These are phyloP conservation scores for Caranx melampygus DNA, from an alignment of 2,113 vertebrate genomes.

Conservation along the genomic window DNA sequence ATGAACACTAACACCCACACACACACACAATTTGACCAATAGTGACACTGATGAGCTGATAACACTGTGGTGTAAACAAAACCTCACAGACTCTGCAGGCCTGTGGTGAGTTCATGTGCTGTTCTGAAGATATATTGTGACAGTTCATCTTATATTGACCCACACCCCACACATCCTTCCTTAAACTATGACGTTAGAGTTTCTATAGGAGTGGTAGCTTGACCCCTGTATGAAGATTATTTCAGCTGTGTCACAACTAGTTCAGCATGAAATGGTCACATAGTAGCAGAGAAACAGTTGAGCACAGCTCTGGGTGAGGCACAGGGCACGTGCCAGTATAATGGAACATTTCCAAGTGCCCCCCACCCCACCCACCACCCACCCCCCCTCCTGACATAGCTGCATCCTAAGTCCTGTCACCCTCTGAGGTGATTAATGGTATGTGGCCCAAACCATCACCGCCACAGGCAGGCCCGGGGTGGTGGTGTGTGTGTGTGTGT, in stretches of 20 bases:
- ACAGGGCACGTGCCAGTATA: constrained; percentile 45
- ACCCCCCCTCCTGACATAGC: constrained; percentile 28
- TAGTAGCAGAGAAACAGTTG: background rate
- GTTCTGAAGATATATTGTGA: background rate
- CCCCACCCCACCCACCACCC: too few species aligned
- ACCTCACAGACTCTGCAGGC: constrained; percentile 31
- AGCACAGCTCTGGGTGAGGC: background rate
- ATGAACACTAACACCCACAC: background rate
- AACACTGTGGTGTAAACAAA: constrained; percentile 16
- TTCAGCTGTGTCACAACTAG: background rate
- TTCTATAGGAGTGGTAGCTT: background rate
- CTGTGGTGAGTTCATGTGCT: constrained; percentile 2
- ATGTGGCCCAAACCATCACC: constrained; percentile 56
- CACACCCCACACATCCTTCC: background rate
- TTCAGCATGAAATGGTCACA: background rate
- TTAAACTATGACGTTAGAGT: background rate
- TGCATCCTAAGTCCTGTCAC: constrained; percentile 66
- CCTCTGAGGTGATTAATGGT: constrained; percentile 69
- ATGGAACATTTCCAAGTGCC: constrained; percentile 60
- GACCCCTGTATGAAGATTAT: background rate
- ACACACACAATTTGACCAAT: constrained; percentile 10
- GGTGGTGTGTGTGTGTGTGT: background rate
- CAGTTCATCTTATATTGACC: background rate
- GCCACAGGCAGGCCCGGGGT: constrained; percentile 41
- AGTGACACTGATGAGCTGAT: constrained; percentile 2